Percentiles rank a stretch among this genome's conserved stretches.
phyloP scores from a whole-genome alignment of 2,797 vertebrate species.

The Trichosurus vulpecula region DNA sequence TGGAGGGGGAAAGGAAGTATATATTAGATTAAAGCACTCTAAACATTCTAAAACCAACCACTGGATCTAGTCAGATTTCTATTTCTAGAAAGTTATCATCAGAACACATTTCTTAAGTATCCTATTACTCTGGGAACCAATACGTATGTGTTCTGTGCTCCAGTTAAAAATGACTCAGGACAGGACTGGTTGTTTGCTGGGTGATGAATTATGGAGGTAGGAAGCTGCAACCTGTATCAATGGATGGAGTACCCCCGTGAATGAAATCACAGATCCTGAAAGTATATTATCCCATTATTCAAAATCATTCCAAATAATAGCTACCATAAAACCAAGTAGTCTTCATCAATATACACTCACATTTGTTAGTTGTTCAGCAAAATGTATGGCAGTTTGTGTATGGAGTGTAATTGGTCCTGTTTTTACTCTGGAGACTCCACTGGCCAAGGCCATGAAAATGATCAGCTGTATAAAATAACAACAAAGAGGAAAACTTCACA shows the following conservation, averaged over 20 bases:
- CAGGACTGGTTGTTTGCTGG: not conserved
- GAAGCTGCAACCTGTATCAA: not conserved
- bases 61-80: not conserved
- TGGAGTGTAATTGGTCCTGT: conserved; percentile 94
- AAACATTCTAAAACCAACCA: not conserved
- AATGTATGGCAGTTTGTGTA: conserved; percentile 95
- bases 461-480: conserved; percentile 88
- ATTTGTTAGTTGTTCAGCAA: conserved; percentile 94
- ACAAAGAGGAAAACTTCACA: conserved; percentile 46
- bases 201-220: not conserved
- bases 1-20: not conserved
- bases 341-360: conserved; percentile 80
- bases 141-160: not conserved
- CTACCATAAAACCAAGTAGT: not conserved
- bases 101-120: not conserved
- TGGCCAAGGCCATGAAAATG: conserved; percentile 97
- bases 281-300: not conserved
- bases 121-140: not conserved
- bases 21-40: not conserved
- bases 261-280: not conserved
- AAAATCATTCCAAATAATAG: not conserved
- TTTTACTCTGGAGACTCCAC: conserved; percentile 92
- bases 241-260: not conserved
- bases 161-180: not conserved
- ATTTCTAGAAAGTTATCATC: not conserved